phyloP scores from a whole-genome alignment of 2,888 invertebrate species.

The Isotomurus palustris region DNA sequence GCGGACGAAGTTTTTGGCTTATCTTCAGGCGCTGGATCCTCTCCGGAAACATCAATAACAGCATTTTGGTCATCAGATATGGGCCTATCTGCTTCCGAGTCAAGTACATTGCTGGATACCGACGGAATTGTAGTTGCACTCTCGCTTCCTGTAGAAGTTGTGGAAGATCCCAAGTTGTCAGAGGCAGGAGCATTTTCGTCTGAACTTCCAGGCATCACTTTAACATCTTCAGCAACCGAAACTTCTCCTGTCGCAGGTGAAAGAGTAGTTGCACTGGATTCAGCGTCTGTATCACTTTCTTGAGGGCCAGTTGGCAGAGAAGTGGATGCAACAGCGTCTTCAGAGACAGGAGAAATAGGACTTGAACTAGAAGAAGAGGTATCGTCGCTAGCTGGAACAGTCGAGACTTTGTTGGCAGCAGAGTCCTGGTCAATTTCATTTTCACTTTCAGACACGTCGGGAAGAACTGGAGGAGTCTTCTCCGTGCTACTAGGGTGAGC shows the following conservation, averaged over 20 bases:
- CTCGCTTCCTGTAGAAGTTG: too few species aligned
- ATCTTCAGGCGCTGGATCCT: too few species aligned
- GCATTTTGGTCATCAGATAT: too few species aligned
- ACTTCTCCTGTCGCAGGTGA: background rate
- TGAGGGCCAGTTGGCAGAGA: background rate
- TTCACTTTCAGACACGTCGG: background rate
- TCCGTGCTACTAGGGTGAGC: conserved; percentile 17
- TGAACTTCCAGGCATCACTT: too few species aligned
- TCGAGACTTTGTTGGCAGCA: background rate
- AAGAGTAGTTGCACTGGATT: background rate
- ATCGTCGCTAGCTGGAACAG: background rate
- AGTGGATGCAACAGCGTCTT: background rate
- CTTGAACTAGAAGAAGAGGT: background rate
- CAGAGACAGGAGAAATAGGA: background rate
- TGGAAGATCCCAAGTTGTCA: too few species aligned
- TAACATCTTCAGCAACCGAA: background rate
- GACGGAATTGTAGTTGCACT: too few species aligned
- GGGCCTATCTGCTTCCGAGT: too few species aligned
- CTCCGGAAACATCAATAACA: too few species aligned
- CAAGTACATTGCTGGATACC: too few species aligned
- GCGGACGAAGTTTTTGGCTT: too few species aligned
- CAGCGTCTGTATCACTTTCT: background rate
- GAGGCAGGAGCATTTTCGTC: too few species aligned
- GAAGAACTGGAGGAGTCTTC: background rate
- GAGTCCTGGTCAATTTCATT: conserved; percentile 4